phyloP scores from a whole-genome alignment of 2,888 invertebrate genomes.

The Caenorhabditis sp. region DNA sequence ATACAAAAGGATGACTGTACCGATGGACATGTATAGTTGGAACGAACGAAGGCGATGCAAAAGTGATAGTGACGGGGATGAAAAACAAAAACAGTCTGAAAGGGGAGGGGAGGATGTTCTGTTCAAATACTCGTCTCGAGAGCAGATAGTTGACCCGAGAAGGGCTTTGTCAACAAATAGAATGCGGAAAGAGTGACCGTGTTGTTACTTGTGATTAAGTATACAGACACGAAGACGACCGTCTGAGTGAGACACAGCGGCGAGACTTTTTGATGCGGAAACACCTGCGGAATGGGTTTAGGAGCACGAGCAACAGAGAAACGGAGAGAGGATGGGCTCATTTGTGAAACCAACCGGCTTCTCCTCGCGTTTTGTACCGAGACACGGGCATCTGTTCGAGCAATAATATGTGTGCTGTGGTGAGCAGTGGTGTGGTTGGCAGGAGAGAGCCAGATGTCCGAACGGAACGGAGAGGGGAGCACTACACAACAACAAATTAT shows the following conservation, averaged over 20 bases:
- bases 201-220: slow-evolving; percentile 52
- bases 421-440: too few species aligned
- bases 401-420: slow-evolving; percentile 21
- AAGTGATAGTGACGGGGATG: slow-evolving; percentile 15
- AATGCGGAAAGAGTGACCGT: slow-evolving; percentile 17
- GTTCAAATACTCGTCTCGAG: slow-evolving; percentile 34
- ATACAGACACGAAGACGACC: slow-evolving; percentile 30
- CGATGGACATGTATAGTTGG: slow-evolving; percentile 19
- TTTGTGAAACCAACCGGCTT: slow-evolving; percentile 22
- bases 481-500: slow-evolving; percentile 41
- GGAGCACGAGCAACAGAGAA: background rate
- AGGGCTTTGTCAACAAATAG: slow-evolving; percentile 33
- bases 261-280: slow-evolving; percentile 3
- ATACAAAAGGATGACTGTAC: slow-evolving; percentile 30
- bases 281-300: background rate
- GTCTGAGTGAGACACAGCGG: slow-evolving; percentile 11
- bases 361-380: background rate
- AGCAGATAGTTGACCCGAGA: slow-evolving; percentile 39
- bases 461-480: slow-evolving; percentile 3
- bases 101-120: slow-evolving; percentile 9
- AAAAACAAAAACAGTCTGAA: slow-evolving; percentile 28
- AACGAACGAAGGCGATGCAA: slow-evolving; percentile 3
- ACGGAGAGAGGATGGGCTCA: background rate
- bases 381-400: slow-evolving; percentile 30
- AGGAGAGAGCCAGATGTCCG: slow-evolving; percentile 40